Evolutionary conservation across 2,888 invertebrate species (phyloP).

Genomic region (Lordiphosa andalusiaca): DNA sequence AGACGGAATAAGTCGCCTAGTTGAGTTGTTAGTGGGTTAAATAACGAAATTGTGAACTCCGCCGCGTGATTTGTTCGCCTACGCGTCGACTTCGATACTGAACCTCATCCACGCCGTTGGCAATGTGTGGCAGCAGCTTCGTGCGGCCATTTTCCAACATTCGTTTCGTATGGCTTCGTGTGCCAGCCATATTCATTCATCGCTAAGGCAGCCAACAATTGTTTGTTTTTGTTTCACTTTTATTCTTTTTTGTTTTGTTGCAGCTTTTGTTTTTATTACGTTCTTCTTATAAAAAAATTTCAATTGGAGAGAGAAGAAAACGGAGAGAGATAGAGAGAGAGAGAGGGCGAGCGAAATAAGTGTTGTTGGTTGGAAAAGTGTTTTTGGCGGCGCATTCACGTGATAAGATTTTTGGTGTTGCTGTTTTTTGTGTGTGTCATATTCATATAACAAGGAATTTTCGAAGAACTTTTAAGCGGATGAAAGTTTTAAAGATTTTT

Average conservation of each 20-base stretch:
- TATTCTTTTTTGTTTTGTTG: slow-evolving; percentile 35
- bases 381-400: slow-evolving; percentile 53
- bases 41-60: slow-evolving; percentile 31
- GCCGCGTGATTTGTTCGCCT: slow-evolving; percentile 51
- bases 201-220: slow-evolving; percentile 20
- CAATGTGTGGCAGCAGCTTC: slow-evolving; percentile 59
- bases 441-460: neutral
- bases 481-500: no score
- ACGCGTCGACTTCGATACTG: slow-evolving; percentile 64
- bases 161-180: slow-evolving; percentile 26
- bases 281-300: slow-evolving; percentile 43
- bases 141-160: slow-evolving; percentile 13
- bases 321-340: neutral
- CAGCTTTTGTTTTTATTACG: slow-evolving; percentile 67
- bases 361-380: slow-evolving; percentile 29
- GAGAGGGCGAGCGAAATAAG: neutral
- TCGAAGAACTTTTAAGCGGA: slow-evolving; percentile 33
- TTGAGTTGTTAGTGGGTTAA: slow-evolving; percentile 27
- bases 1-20: neutral
- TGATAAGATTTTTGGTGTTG: slow-evolving; percentile 41
- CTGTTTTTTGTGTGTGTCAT: slow-evolving; percentile 15
- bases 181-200: slow-evolving; percentile 56
- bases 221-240: slow-evolving; percentile 18
- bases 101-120: slow-evolving; percentile 31
- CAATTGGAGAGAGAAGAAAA: slow-evolving; percentile 9